Evolutionary conservation across 2,888 invertebrate species (phyloP).

Genomic region (Brachylomia viminalis): DNA sequence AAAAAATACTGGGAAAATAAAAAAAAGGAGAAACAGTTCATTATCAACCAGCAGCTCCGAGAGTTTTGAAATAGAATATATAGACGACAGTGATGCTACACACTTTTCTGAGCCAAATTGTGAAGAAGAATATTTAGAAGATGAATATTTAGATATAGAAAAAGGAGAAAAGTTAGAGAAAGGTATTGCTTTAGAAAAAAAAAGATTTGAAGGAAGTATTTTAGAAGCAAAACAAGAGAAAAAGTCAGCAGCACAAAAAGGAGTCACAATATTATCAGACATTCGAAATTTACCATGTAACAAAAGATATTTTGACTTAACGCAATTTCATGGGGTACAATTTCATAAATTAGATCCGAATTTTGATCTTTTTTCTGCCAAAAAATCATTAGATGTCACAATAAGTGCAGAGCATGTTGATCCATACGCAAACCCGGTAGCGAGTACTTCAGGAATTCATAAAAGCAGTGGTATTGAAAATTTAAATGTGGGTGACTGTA

Average conservation of each 20-base stretch:
- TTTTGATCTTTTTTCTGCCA: constrained; percentile 9
- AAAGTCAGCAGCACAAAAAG: neutral
- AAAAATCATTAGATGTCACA: constrained; percentile 7
- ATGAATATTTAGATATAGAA: too few species aligned
- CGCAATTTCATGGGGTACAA: neutral
- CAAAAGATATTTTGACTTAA: constrained; percentile 19
- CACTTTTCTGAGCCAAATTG: too few species aligned
- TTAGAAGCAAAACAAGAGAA: constrained; percentile 2
- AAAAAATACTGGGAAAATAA: neutral
- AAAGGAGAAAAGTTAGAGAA: neutral
- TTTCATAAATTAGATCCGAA: constrained; percentile 10
- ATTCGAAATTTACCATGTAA: constrained; percentile 13
- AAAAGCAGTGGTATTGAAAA: neutral
- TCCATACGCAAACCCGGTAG: neutral
- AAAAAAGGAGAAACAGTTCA: too few species aligned
- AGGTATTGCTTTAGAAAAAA: neutral
- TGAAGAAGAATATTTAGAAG: constrained; percentile 1
- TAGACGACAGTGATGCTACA: constrained; percentile 10
- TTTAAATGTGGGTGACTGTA: neutral
- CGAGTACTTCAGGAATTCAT: neutral
- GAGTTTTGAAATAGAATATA: constrained; percentile 13
- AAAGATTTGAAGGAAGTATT: neutral
- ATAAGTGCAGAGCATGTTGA: neutral
- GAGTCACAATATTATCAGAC: constrained; percentile 2
- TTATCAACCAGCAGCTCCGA: too few species aligned